phyloP scores from a whole-genome alignment of 1,140 invertebrate genomes.

The Caenorhabditis remanei region DNA sequence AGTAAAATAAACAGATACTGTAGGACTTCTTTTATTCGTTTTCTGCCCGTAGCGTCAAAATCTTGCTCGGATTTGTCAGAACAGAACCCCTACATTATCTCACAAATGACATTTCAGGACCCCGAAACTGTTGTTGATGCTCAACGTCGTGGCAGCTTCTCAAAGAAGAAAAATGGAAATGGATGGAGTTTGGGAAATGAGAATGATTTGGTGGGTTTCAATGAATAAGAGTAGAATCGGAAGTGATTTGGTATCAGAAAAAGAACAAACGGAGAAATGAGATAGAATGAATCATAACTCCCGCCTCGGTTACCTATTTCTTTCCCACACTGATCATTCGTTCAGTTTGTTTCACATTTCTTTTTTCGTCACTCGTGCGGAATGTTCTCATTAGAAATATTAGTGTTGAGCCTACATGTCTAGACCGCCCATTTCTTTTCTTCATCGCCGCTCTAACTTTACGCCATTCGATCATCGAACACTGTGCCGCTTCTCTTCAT shows the following conservation, averaged over 20 bases:
- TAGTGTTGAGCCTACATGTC: not conserved
- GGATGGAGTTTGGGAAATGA: slow-evolving; percentile 10
- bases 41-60: no score
- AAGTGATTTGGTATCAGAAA: no score
- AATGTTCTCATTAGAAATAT: not conserved
- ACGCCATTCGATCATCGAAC: not conserved
- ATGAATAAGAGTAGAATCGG: no score
- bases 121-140: slow-evolving; percentile 41
- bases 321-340: no score
- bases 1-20: no score
- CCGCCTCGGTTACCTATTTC: no score
- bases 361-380: not conserved
- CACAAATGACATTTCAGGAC: not conserved
- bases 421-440: slow-evolving; percentile 19
- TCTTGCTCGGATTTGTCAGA: no score
- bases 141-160: slow-evolving; percentile 47
- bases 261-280: no score
- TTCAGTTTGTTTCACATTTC: not conserved
- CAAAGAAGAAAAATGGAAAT: slow-evolving; percentile 24
- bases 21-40: no score
- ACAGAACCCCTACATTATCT: not conserved
- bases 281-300: no score
- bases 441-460: not conserved
- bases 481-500: not conserved
- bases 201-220: not conserved